Conservation (phyloP, 2,113 vertebrate genomes). For the Heteronetta atricapilla region DNA sequence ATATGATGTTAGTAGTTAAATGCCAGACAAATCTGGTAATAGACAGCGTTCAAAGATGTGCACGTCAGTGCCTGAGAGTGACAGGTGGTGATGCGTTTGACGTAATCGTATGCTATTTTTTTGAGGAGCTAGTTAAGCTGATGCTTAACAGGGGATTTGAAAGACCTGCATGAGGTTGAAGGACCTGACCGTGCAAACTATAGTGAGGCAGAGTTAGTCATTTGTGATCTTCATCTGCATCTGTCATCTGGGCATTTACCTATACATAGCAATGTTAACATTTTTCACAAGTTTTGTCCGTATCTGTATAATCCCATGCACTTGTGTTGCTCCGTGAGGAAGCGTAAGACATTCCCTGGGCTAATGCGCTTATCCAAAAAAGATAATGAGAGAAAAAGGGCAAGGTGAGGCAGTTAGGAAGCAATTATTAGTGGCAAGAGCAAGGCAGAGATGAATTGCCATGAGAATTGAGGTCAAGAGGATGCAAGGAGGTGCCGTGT, state of each 20-base stretch:
- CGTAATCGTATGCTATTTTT: neutral
- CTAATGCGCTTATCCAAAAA: neutral
- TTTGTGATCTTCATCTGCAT: neutral
- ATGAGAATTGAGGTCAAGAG: neutral
- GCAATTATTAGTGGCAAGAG: neutral
- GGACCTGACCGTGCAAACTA: neutral
- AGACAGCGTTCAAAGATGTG: neutral
- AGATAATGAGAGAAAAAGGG: neutral
- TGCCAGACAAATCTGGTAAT: neutral
- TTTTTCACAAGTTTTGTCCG: neutral
- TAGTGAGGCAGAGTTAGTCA: neutral
- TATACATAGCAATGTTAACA: neutral
- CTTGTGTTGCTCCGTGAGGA: neutral
- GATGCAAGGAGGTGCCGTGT: neutral
- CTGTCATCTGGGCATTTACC: neutral
- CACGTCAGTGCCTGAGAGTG: neutral
- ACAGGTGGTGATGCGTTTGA: neutral
- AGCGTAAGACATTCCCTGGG: neutral
- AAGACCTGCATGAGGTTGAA: neutral
- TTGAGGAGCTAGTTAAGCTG: neutral
- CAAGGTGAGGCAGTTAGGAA: neutral
- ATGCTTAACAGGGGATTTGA: neutral
- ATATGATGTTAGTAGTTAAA: neutral
- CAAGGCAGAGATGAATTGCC: neutral
- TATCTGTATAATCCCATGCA: neutral